Conservation (phyloP, 2,113 vertebrate genomes). For the Lonchura striata region DNA sequence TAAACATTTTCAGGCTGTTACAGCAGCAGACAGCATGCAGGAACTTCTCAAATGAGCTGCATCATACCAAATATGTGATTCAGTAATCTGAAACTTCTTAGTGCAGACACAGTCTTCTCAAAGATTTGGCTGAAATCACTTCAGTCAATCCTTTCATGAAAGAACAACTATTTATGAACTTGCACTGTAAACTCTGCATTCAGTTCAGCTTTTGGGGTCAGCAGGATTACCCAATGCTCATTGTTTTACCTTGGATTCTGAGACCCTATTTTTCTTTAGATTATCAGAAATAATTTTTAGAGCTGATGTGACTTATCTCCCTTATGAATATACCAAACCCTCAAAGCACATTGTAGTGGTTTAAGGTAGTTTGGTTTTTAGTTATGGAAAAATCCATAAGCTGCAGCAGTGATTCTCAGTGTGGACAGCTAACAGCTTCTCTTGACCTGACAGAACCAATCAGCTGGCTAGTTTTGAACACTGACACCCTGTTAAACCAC, state of each 20-base stretch:
- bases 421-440: neutral
- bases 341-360: neutral
- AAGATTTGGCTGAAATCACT: neutral
- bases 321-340: neutral
- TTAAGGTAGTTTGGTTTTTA: neutral
- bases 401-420: too few relatives aligned
- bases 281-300: neutral
- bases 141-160: neutral
- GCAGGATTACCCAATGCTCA: fast-evolving
- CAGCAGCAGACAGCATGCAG: neutral
- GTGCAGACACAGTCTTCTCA: neutral
- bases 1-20: neutral
- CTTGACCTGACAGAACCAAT: neutral
- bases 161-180: neutral
- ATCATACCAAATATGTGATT: neutral
- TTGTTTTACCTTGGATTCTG: neutral
- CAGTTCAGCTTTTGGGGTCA: neutral
- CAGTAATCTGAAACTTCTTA: neutral
- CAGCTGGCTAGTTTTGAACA: neutral
- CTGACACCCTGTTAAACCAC: neutral
- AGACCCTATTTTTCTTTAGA: neutral
- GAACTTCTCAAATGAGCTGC: neutral
- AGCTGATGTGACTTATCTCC: neutral
- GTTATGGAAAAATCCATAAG: too few relatives aligned
- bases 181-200: neutral